These are phyloP conservation scores for Leptinotarsa peninsularis DNA, from an alignment of 2,888 invertebrate species.

Conservation along the genomic window DNA sequence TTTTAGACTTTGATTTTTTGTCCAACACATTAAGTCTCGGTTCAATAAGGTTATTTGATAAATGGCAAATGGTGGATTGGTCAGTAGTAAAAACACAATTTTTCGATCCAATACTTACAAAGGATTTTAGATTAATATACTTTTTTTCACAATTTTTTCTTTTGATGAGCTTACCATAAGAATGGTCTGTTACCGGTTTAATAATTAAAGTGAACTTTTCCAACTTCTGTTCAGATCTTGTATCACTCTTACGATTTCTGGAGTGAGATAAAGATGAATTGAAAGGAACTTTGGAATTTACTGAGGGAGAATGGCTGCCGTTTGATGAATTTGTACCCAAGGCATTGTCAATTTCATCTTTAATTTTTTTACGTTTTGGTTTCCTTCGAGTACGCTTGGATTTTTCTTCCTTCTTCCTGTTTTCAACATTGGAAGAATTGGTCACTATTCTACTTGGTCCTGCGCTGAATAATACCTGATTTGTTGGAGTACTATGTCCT, in stretches of 20 bases:
- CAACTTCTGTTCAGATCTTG: neutral
- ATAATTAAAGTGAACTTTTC: conserved; percentile 40
- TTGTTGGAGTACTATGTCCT: neutral
- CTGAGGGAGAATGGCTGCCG: conserved; percentile 13
- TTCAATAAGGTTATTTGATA: conserved; percentile 17
- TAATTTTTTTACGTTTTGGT: conserved; percentile 27
- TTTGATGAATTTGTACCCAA: conserved; percentile 21
- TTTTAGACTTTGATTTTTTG: conserved; percentile 12
- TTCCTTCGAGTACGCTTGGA: conserved; percentile 31
- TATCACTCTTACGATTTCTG: neutral
- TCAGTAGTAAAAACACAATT: conserved; percentile 37
- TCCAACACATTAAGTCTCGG: neutral
- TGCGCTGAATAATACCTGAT: neutral
- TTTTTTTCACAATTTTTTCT: conserved; percentile 43
- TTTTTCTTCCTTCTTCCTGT: conserved; percentile 22
- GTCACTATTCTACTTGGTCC: conserved; percentile 11
- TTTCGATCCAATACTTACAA: conserved; percentile 18
- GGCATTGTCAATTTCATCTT: conserved; percentile 15
- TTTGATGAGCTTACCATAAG: conserved; percentile 37
- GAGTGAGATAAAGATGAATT: neutral
- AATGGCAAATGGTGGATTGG: neutral
- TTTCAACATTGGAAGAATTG: conserved; percentile 13
- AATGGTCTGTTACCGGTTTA: conserved; percentile 40
- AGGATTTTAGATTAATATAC: conserved; percentile 50
- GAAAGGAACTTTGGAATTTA: neutral